phyloP scores from a whole-genome alignment of 2,888 invertebrate species.

The Coenonympha glycerion region DNA sequence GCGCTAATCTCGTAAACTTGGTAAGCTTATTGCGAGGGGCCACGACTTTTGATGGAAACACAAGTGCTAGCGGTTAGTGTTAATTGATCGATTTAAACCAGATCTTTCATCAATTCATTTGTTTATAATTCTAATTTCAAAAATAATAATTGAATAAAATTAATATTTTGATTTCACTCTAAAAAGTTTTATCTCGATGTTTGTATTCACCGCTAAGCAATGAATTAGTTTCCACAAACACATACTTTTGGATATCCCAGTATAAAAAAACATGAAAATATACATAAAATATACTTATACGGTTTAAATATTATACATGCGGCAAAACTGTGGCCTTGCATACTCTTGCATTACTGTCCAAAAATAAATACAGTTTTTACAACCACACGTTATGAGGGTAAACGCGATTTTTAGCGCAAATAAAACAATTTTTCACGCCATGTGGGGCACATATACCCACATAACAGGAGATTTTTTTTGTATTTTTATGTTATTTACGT shows the following conservation, averaged over 20 bases:
- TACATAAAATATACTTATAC: too few relatives aligned
- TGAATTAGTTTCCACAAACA: too few relatives aligned
- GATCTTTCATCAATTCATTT: background rate
- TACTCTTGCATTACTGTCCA: conserved; percentile 3
- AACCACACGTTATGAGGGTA: conserved; percentile 18
- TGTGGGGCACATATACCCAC: conserved; percentile 30
- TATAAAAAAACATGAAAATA: too few relatives aligned
- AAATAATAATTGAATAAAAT: too few relatives aligned
- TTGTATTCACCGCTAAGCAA: too few relatives aligned
- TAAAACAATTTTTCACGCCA: conserved; percentile 24
- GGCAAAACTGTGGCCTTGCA: too few relatives aligned
- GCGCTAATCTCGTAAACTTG: conserved; percentile 21
- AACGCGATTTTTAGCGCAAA: conserved; percentile 13
- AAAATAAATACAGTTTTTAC: conserved; percentile 28
- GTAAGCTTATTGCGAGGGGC: background rate
- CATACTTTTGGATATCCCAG: too few relatives aligned
- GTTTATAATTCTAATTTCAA: too few relatives aligned
- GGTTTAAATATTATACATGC: too few relatives aligned
- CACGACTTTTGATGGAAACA: background rate
- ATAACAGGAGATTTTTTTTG: conserved; percentile 6
- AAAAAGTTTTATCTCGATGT: too few relatives aligned
- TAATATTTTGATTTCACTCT: too few relatives aligned
- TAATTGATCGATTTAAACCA: background rate
- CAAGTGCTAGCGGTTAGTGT: background rate
- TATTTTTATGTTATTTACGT: background rate